These are phyloP conservation scores for Cossypha heuglini DNA, from an alignment of 2,797 vertebrate genomes.

Conservation along the genomic window DNA sequence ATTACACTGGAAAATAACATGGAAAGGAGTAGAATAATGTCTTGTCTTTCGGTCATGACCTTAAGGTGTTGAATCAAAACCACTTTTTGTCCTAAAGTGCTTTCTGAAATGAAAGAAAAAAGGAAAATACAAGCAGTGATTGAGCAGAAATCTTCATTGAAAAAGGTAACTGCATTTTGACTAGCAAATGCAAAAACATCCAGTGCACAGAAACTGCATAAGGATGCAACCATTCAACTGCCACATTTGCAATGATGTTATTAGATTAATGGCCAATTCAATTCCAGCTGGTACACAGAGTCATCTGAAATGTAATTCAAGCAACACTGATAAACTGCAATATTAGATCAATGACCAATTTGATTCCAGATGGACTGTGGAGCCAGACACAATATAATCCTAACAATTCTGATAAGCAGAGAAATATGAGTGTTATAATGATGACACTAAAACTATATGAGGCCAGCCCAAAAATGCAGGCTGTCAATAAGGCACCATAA, in stretches of 20 bases:
- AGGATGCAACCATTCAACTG: not conserved
- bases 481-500: slow-evolving; percentile 1
- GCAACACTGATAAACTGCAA: slow-evolving; percentile 19
- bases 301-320: slow-evolving; percentile 1
- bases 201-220: not conserved
- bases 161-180: not conserved
- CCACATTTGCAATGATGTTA: not conserved
- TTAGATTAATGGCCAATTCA: slow-evolving; percentile 37
- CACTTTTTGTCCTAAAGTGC: not conserved
- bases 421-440: not conserved
- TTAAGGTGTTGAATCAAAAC: not conserved
- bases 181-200: not conserved
- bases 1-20: not conserved
- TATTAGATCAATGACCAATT: slow-evolving; percentile 59
- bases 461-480: not conserved
- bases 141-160: not conserved
- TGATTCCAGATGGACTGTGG: slow-evolving; percentile 39
- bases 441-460: not conserved
- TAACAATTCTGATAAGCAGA: slow-evolving; percentile 21
- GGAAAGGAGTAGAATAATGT: not conserved
- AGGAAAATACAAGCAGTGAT: not conserved
- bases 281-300: slow-evolving; percentile 1
- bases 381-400: slow-evolving; percentile 4
- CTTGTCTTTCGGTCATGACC: not conserved
- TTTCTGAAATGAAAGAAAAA: not conserved